Evolutionary conservation across 2,888 invertebrate genomes (phyloP), one percentile per base, ranked within the genome.

Genomic region (Coelinius sp.): DNA sequence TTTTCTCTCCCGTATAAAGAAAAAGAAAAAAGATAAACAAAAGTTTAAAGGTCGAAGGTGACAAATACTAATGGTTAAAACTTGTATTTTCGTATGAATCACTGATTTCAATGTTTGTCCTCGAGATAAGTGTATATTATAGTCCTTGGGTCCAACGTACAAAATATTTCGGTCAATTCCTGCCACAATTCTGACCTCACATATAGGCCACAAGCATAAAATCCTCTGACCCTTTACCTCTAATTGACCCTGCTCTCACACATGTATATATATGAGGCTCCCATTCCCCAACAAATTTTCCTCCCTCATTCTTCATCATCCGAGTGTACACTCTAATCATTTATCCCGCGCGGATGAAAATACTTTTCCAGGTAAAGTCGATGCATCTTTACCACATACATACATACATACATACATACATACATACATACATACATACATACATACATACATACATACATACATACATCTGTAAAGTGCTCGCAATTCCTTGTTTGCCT

Each of bases 401-500:
- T 65, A 67, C 62, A 17, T 52, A n/a, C n/a, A n/a, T n/a, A n/a
- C n/a, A n/a, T n/a, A n/a, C n/a, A n/a, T n/a, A n/a, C n/a, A n/a
- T n/a, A n/a, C n/a, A n/a, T n/a, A n/a, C n/a, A n/a, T n/a, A n/a
- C n/a, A n/a, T n/a, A n/a, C n/a, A n/a, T n/a, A n/a, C n/a, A n/a
- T n/a, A n/a, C n/a, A n/a, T n/a, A n/a, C n/a, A n/a, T n/a, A n/a
- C n/a, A n/a, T n/a, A n/a, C n/a, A n/a, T n/a, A 35, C 65, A 65
- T 46, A 66, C 46, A 62, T 65, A 67, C 62, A 17, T 52, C 59
- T 44, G 56, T 68, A 72, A 73, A 71, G 75, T 74, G 74, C 75
- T 74, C 70, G 74, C 77, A 80, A 79, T 81, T 82, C 76, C 78
- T 81, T 79, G 78, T 82, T 79, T 80, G 77, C 78, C 76, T 81